Evolutionary conservation across 2,113 vertebrate species (phyloP).

Genomic region (Vombatus ursinus): DNA sequence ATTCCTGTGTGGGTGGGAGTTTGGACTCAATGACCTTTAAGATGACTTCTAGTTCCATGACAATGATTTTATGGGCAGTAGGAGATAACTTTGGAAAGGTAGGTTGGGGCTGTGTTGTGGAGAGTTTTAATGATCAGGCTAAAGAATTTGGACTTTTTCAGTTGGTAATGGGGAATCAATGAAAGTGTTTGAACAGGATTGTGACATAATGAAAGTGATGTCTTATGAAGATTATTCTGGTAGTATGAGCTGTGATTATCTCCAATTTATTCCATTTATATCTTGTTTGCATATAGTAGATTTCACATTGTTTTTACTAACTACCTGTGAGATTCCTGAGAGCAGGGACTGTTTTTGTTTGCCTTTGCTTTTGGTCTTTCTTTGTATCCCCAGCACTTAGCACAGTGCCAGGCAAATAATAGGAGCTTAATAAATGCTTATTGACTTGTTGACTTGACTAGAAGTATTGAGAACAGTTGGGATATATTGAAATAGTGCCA

Average conservation of each 20-base stretch:
- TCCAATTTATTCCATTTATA: neutral
- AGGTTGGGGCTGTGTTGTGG: neutral
- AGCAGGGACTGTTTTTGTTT: neutral
- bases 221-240: neutral
- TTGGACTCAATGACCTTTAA: neutral
- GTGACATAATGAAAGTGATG: neutral
- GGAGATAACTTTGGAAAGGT: neutral
- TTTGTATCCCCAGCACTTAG: neutral
- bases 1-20: neutral
- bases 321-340: neutral
- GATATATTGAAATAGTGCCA: neutral
- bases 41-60: neutral
- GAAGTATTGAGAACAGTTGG: neutral
- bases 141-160: neutral
- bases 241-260: neutral
- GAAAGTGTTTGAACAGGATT: neutral
- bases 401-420: neutral
- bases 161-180: neutral
- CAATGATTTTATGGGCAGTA: neutral
- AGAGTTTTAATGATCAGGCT: neutral
- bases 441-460: neutral
- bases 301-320: neutral
- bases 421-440: neutral
- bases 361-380: neutral
- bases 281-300: neutral